Evolutionary conservation across 2,797 vertebrate genomes (phyloP), one percentile per base, ranked within the genome.

Genomic region (Pterois miles): DNA sequence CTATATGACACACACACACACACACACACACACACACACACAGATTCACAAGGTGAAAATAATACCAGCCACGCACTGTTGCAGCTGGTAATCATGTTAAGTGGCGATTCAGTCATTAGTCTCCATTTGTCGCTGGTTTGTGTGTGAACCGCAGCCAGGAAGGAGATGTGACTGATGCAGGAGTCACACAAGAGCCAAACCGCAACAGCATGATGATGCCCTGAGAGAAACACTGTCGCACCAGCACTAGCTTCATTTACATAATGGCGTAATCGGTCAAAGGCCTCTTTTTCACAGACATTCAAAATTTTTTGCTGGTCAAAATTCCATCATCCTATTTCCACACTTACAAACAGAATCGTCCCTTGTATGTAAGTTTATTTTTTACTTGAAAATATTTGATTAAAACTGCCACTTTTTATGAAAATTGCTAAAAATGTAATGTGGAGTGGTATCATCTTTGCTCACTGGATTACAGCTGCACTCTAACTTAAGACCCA

Each of bases 131-230:
- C 18, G 2, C 27, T 67, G 20, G 8, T 46, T 71, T 50, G 46
- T 50, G 46, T 77, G 65, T 65, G 73, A 78, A 64, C n/a, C 48
- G n/a, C 40, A 62, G 50, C 72, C 69, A 67, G 53, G 54, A 74
- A 74, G 58, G 23, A 57, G 65, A 71, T 46, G 59, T 25, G 40
- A 58, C 69, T 23, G 62, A 76, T 8, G 0, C 62, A 36, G 38
- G 59, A 74, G 65, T 70, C 59, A 33, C 43, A 66, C 18, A 65
- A 58, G 53, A 77, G 67, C 40, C 64, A 80, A 23, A 72, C 53
- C 74, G 78, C 65, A 69, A 29, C 67, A 11, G 48, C 63, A 67
- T 40, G 38, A 81, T 68, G 73, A 81, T 40, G 48, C 70, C 78
- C 60, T 14, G 8, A 64, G 80, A 64, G 72, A 68, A 88, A 68